phyloP scores from a whole-genome alignment of 1,140 invertebrate species.

The Ladona fulva region DNA sequence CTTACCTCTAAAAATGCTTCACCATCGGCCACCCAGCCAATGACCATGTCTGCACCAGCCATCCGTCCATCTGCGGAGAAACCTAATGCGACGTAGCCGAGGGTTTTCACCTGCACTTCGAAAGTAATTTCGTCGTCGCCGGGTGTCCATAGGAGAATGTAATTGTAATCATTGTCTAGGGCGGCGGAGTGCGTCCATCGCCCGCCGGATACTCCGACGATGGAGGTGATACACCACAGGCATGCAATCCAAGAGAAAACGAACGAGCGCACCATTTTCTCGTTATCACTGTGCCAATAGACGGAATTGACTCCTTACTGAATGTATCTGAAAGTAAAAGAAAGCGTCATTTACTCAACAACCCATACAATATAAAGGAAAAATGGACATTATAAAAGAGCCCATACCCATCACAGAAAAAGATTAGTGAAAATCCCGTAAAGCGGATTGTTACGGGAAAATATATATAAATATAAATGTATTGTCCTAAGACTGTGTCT shows the following conservation, averaged over 20 bases:
- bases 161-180: slow-evolving; percentile 37
- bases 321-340: too few species aligned
- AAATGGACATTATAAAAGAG: too few species aligned
- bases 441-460: too few species aligned
- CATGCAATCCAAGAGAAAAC: neutral
- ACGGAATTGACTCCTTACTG: too few species aligned
- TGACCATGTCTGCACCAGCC: slow-evolving; percentile 58
- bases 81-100: slow-evolving; percentile 71
- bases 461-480: too few species aligned
- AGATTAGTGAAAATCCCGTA: too few species aligned
- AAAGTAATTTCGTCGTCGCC: slow-evolving; percentile 58
- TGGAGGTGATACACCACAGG: neutral
- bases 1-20: neutral
- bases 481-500: too few species aligned
- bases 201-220: neutral
- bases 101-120: slow-evolving; percentile 66
- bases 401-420: too few species aligned
- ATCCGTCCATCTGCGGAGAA: slow-evolving; percentile 64
- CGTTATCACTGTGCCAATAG: neutral
- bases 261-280: neutral
- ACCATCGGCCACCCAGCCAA: slow-evolving; percentile 60
- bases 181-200: slow-evolving; percentile 38
- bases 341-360: too few species aligned
- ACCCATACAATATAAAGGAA: too few species aligned
- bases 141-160: slow-evolving; percentile 42